A percentile compares a stretch with the other conserved stretches of the same genome.
phyloP scores from a whole-genome alignment of 2,113 vertebrate species.

The Trogon melanurus region DNA sequence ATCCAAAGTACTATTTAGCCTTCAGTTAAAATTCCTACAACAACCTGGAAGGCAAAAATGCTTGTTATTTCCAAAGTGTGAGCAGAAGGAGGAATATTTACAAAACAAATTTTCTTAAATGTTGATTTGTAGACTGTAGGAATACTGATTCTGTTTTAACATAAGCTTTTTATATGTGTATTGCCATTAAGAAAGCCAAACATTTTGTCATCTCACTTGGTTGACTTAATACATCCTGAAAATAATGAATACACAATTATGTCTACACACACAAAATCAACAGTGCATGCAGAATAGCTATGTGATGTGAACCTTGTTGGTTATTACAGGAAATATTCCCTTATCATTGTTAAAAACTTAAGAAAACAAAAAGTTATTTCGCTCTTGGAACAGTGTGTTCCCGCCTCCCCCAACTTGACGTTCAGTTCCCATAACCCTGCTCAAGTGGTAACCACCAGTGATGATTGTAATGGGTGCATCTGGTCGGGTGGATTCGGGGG shows the following conservation, averaged over 20 bases:
- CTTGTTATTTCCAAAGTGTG: background rate
- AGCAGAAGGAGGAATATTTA: conserved; percentile 35
- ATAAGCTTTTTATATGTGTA: conserved; percentile 30
- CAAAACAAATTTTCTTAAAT: conserved; percentile 19
- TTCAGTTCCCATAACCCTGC: no score
- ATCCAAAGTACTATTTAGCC: background rate
- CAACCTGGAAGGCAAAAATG: background rate
- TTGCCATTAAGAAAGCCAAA: background rate
- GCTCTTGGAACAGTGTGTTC: no score
- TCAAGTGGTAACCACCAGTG: no score
- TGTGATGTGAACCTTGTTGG: conserved; percentile 10
- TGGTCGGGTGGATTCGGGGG: no score
- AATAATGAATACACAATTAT: conserved; percentile 54
- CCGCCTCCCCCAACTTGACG: no score
- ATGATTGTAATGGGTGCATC: no score
- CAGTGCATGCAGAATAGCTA: conserved; percentile 9
- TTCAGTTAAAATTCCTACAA: background rate
- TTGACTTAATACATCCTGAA: conserved; percentile 17
- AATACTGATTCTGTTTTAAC: conserved; percentile 42
- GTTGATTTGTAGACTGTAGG: conserved; percentile 14
- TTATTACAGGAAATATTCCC: conserved; percentile 54
- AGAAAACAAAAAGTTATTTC: conserved; percentile 35
- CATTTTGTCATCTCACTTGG: conserved; percentile 49
- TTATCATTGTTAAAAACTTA: conserved; percentile 14
- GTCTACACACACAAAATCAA: conserved; percentile 19